These are phyloP conservation scores for Puffinus mauretanicus DNA, from an alignment of 2,113 vertebrate species.

Conservation along the genomic window DNA sequence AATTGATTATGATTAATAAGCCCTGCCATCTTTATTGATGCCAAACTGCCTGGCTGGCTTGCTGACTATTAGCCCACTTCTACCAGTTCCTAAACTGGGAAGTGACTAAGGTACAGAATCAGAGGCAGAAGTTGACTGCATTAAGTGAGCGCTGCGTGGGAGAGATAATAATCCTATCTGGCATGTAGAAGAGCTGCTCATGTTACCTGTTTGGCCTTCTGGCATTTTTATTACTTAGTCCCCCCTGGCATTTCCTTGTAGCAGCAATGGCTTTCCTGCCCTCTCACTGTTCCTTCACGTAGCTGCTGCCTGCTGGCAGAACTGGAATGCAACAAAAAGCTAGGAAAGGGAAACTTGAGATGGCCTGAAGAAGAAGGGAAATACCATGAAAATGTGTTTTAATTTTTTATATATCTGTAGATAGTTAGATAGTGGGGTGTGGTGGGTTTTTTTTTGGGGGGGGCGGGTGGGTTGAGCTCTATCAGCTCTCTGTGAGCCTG, in stretches of 20 bases:
- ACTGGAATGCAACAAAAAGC: not conserved
- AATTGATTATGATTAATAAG: not conserved
- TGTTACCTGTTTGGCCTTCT: not conserved
- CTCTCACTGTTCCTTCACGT: accelerated
- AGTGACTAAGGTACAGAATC: not conserved
- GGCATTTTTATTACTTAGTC: not conserved
- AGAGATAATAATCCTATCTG: too few relatives aligned
- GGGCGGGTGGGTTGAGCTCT: not conserved
- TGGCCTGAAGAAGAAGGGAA: not conserved
- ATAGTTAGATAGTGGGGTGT: too few relatives aligned
- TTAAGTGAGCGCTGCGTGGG: not conserved
- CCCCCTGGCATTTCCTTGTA: too few relatives aligned
- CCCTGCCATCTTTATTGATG: not conserved
- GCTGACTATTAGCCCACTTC: not conserved
- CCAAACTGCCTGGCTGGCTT: not conserved
- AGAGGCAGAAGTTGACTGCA: not conserved
- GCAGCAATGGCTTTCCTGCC: not conserved
- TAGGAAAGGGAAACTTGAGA: not conserved
- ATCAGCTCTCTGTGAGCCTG: not conserved
- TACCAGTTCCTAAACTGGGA: not conserved
- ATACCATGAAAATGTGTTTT: not conserved
- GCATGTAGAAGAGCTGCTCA: not conserved
- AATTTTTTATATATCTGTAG: not conserved
- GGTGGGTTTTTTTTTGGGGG: too few relatives aligned
- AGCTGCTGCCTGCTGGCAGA: not conserved